Percentiles rank a stretch among this genome's conserved stretches.
Evolutionary conservation across 2,113 vertebrate species (phyloP).

Genomic region (Oncorhynchus tshawytscha): DNA sequence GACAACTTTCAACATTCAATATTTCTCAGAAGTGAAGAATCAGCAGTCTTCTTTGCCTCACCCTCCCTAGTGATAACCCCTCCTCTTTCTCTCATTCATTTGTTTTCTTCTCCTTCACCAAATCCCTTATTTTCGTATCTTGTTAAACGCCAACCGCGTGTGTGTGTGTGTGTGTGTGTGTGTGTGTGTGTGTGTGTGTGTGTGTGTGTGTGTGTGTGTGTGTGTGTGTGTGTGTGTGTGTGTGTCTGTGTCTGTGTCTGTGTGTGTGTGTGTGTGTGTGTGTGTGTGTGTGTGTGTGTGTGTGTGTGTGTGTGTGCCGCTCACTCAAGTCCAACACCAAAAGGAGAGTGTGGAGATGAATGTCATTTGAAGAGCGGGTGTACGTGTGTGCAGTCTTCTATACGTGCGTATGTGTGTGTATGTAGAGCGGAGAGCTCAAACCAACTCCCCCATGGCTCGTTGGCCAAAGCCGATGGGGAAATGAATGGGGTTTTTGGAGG

Average conservation of each 20-base stretch:
- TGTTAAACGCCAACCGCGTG: slow-evolving; percentile 15
- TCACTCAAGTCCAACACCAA: slow-evolving; percentile 6
- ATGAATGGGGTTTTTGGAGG: too few relatives aligned
- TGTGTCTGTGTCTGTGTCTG: too few relatives aligned
- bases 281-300: slow-evolving; percentile 39
- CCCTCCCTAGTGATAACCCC: too few relatives aligned
- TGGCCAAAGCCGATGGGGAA: too few relatives aligned
- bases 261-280: too few relatives aligned
- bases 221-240: too few relatives aligned
- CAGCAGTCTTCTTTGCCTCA: too few relatives aligned
- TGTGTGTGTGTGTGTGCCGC: neutral
- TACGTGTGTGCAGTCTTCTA: slow-evolving; percentile 8
- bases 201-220: too few relatives aligned
- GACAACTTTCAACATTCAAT: too few relatives aligned
- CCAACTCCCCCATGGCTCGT: neutral
- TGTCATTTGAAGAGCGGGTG: slow-evolving; percentile 43
- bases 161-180: neutral
- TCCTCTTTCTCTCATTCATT: slow-evolving; percentile 6
- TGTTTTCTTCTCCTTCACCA: slow-evolving; percentile 46
- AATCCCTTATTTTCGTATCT: slow-evolving; percentile 61
- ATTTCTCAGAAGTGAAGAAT: too few relatives aligned
- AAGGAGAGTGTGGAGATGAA: slow-evolving; percentile 49
- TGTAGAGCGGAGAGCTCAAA: slow-evolving; percentile 7
- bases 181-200: neutral
- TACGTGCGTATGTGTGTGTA: slow-evolving; percentile 7